Conservation (phyloP, 2,888 invertebrate species). For the Phasia obesa region DNA sequence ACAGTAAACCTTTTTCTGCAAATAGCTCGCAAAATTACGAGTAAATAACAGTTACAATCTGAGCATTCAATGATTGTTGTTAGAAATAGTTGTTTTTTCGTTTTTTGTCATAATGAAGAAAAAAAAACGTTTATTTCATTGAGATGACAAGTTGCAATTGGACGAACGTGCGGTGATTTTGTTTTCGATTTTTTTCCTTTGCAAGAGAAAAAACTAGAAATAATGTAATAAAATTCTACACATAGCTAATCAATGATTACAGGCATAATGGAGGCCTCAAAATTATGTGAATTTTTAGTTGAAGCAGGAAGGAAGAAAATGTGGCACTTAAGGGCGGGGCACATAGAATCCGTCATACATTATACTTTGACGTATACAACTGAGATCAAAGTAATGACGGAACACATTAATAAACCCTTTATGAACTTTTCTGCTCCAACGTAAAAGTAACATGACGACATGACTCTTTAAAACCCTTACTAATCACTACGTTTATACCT, state of each 20-base stretch:
- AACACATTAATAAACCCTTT: too few relatives aligned
- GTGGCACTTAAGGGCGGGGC: conserved; percentile 15
- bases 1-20: conserved; percentile 47
- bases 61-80: conserved; percentile 54
- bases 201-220: conserved; percentile 9
- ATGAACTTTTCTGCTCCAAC: too few relatives aligned
- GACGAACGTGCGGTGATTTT: conserved; percentile 61
- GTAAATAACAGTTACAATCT: conserved; percentile 58
- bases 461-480: too few relatives aligned
- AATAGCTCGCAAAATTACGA: conserved; percentile 10
- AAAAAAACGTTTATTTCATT: conserved; percentile 33
- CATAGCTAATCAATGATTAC: conserved; percentile 58
- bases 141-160: conserved; percentile 61
- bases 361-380: too few relatives aligned
- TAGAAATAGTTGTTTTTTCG: conserved; percentile 34
- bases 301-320: not conserved
- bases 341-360: too few relatives aligned
- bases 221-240: conserved; percentile 43
- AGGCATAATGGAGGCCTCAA: conserved; percentile 45
- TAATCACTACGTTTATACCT: too few relatives aligned
- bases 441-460: too few relatives aligned
- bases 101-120: not conserved
- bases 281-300: conserved; percentile 21
- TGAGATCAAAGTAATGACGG: too few relatives aligned
- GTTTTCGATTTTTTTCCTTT: not conserved